Evolutionary conservation across 2,888 invertebrate genomes (phyloP), one percentile per base, ranked within the genome.

Genomic region (Drosophila prolongata): DNA sequence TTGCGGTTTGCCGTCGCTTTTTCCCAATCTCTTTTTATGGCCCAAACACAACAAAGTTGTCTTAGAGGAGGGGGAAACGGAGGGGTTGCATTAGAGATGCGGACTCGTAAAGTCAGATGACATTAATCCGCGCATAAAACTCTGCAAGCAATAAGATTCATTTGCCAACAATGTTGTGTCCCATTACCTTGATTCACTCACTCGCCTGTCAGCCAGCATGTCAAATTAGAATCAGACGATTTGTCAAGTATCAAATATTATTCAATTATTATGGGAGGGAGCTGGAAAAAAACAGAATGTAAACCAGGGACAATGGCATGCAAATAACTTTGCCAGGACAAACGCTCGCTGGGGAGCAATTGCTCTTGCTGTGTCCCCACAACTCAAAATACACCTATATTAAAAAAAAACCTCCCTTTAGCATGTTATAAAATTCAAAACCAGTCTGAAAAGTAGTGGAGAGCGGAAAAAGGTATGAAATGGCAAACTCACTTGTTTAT

Each of bases 221-320:
- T 88, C 90, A 82, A 89, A 91, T 90, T 90, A 91, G 87, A 76
- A 78, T 62, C 75, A 76, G 71, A 76, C 85, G 88, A 88, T 91
- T 91, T 88, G 90, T 88, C 87, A 84, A 78, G 77, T 87, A 68
- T 88, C 87, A 89, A 89, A 91, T 89, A 89, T 90, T 90, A 91
- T 90, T 88, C 82, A 88, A 89, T 90, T 90, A 89, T 90, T 89
- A 82, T 83, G 84, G 79, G 62, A 52, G 74, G 68, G 56, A 37
- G 72, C 38, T 2, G 62, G 50, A 35, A n/a, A 52, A 60, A 53
- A 55, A 16, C 24, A 11, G 8, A 13, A 24, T 44, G 34, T 35
- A 16, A 71, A 61, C 60, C 68, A 76, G 67, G 62, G 27, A 65
- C 77, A 80, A 77, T 78, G 76, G 69, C 86, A 90, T 87, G 83